Evolutionary conservation across 2,888 invertebrate genomes (phyloP), one percentile per base, ranked within the genome.

Genomic region (Idaea dimidiata): DNA sequence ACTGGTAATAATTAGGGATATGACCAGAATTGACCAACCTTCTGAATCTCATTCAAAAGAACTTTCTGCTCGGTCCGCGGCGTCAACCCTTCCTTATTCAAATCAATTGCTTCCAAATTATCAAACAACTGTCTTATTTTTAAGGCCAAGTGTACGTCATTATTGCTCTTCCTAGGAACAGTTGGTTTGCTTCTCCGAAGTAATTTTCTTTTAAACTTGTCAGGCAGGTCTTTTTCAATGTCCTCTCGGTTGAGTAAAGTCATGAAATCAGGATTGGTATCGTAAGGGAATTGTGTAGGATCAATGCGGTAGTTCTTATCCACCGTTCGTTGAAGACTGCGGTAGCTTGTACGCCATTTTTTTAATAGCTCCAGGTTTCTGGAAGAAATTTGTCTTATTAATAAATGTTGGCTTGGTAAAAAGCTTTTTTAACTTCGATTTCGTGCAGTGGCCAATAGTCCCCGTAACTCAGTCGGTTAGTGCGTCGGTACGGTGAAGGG

Each of bases 41-140:
- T 94, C 72, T 93, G 91, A 72, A 95, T 94, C 79, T 95, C 94
- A 66, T 85, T 87, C 65, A 93, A 76, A 7, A 94, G 82, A 59
- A 91, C 81, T 71, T 89, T 91, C 74, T 94, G 94, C 71, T 94
- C 93, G 0, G 91, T 87, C 63, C 93, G 84, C 0, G 94, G 93
- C 16, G 93, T 89, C 82, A 91, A 84, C 0, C 79, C 78, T 0
- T 82, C 82, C 18, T 80, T 82, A 65, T 87, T 87, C 67, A 89
- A 71, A 70, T 91, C 88, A 4, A 92, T 88, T 0, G 87, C 83
- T 65, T 91, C 91, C 66, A 91, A 77, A 70, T 86, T 89, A 54
- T 89, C 88, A 72, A 89, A 90, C 66, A 89, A 63, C 64, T 93
- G 83, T 59, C 89, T 91, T 18, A 93, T 89, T 64, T 88, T 90